Base-by-base conservation (phyloP, 2,113 vertebrate species). In the Dipodomys stephensi region DNA sequence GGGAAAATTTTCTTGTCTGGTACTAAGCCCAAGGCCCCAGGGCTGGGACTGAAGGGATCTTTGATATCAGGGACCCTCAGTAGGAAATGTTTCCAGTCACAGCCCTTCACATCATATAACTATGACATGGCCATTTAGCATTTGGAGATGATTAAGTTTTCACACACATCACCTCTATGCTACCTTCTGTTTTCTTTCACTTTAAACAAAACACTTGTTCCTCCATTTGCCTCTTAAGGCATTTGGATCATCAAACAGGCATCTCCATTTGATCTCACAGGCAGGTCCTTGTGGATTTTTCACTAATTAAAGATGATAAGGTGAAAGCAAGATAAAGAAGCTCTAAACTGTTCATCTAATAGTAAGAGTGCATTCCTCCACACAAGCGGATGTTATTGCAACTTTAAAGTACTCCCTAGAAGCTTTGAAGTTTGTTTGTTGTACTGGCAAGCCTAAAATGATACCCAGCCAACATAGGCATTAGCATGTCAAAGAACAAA, bases 401-500 rank as follows among this genome's bases (percentile, higher is more conserved):
- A 32, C 85, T 97, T 96, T 87, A 90, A 97, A 97, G 32, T 7
- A 0, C 44, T 60, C 91, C 86, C 78, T 0, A 11, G 94, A 72
- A n/a, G 81, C 87, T 97, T 92, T 96, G 94, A 97, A 97, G 94
- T 93, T 95, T 86, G 32, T 94, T 94, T 96, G 53, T 92, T 96
- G 28, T 12, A 32, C 81, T 74, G 87, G 86, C 80, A 95, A 91
- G 92, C 82, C 87, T 85, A 93, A 95, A 94, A 97, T 64, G 96
- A 96, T 96, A 97, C 76, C 35, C 77, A 96, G 92, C 81, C 92
- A 93, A 95, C 94, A 92, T 71, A 91, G 92, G 73, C 86, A 97
- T 97, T 95, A 97, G 93, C 95, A 91, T 1, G 92, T 98, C 98
- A 97, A 96, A 97, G 97, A 97, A 93, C 49, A 86, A 83, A 71